A percentile compares a stretch with the other conserved stretches of the same genome.
phyloP scores from a whole-genome alignment of 92 coral and sea anemone genomes.

The Parazoanthus atlanticus region DNA sequence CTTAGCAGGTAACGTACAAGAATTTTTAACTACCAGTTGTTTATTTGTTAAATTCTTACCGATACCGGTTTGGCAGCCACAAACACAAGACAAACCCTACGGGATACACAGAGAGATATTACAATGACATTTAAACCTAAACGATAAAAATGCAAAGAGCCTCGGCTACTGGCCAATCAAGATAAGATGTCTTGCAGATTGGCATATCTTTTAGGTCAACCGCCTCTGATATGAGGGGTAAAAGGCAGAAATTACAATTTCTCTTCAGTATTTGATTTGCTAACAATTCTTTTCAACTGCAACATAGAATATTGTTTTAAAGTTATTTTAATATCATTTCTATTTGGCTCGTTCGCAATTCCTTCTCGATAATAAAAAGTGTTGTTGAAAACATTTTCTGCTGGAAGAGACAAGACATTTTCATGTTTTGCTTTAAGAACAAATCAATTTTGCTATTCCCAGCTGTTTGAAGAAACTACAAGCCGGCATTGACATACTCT shows the following conservation, averaged over 20 bases:
- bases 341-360: background rate
- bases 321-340: background rate
- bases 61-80: conserved; percentile 23
- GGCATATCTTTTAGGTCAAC: background rate
- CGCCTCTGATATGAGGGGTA: background rate
- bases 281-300: background rate
- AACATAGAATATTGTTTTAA: background rate
- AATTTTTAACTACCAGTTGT: background rate
- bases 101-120: conserved; percentile 8
- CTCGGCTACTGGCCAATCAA: background rate
- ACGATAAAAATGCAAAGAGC: conserved; percentile 5
- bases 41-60: background rate
- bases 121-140: background rate
- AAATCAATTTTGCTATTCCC: too few species aligned
- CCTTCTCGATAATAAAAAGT: too few species aligned
- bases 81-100: conserved; percentile 13
- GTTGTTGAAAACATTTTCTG: background rate
- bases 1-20: background rate
- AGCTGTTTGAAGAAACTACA: background rate
- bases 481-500: background rate
- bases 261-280: background rate
- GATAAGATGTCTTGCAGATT: background rate
- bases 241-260: background rate
- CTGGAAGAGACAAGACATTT: background rate
- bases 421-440: background rate